A percentile compares a stretch with the other conserved stretches of the same genome.
These are phyloP conservation scores for Cephus spinipes DNA, from an alignment of 2,888 invertebrate genomes.

Conservation along the genomic window DNA sequence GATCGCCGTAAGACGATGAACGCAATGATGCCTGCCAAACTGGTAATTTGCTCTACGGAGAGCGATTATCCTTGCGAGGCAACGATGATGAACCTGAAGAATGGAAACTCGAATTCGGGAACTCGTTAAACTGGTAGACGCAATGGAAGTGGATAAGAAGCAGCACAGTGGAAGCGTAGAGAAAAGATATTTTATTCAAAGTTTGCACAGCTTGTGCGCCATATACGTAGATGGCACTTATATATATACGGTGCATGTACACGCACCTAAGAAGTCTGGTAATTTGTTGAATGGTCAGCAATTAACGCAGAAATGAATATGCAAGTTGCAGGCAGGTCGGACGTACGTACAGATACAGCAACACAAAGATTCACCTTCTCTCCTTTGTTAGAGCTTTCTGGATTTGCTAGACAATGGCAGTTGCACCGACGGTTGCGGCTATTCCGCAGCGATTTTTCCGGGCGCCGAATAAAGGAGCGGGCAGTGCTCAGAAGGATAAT, in stretches of 20 bases:
- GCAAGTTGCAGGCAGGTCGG: background rate
- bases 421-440: slow-evolving; percentile 23
- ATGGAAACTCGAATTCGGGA: background rate
- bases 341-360: background rate
- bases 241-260: background rate
- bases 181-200: slow-evolving; percentile 5
- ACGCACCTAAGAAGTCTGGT: slow-evolving; percentile 14
- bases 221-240: background rate
- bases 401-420: slow-evolving; percentile 44
- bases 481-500: slow-evolving; percentile 48
- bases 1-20: background rate
- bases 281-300: slow-evolving; percentile 40
- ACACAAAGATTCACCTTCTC: background rate
- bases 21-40: slow-evolving; percentile 16
- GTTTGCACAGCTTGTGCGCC: slow-evolving; percentile 16
- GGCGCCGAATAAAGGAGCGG: slow-evolving; percentile 33
- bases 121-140: background rate
- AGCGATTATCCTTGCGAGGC: slow-evolving; percentile 37
- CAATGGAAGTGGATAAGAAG: background rate
- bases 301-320: background rate
- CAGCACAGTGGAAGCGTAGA: background rate
- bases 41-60: slow-evolving; percentile 40
- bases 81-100: background rate
- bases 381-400: slow-evolving; percentile 38
- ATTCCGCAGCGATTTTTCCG: slow-evolving; percentile 45